Percentiles rank a stretch among this genome's conserved stretches.
phyloP scores from a whole-genome alignment of 2,888 invertebrate genomes.

The Drosophila kambysellisi region DNA sequence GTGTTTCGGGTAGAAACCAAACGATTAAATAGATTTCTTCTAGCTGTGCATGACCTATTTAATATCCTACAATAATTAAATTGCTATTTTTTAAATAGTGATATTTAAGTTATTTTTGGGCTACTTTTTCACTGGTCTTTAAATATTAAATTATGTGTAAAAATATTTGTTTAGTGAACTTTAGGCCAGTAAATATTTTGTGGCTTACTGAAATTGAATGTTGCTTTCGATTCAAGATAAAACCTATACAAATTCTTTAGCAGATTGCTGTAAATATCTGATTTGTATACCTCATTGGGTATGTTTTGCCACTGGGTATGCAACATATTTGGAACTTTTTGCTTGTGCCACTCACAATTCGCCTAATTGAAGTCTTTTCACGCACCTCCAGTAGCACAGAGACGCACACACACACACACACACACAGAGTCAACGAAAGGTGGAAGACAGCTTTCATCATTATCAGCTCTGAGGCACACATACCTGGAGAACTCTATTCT shows the following conservation, averaged over 20 bases:
- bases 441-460: constrained; percentile 57
- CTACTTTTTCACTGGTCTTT: background rate
- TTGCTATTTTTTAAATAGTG: background rate
- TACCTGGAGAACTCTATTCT: constrained; percentile 11
- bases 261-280: background rate
- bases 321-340: constrained; percentile 29
- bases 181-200: background rate
- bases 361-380: constrained; percentile 75
- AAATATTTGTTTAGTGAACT: background rate
- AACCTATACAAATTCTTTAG: background rate
- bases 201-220: background rate
- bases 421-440: constrained; percentile 10
- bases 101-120: background rate
- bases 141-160: background rate
- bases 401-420: constrained; percentile 25
- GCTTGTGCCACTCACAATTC: constrained; percentile 62
- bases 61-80: constrained; percentile 13
- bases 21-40: constrained; percentile 21
- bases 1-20: constrained; percentile 15
- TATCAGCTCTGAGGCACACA: constrained; percentile 44
- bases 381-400: constrained; percentile 45
- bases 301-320: background rate
- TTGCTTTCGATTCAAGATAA: background rate
- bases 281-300: background rate
- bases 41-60: background rate